Percentiles rank a stretch among this genome's conserved stretches.
Evolutionary conservation across 1,140 invertebrate species (phyloP).

Genomic region (Bombus breviceps): DNA sequence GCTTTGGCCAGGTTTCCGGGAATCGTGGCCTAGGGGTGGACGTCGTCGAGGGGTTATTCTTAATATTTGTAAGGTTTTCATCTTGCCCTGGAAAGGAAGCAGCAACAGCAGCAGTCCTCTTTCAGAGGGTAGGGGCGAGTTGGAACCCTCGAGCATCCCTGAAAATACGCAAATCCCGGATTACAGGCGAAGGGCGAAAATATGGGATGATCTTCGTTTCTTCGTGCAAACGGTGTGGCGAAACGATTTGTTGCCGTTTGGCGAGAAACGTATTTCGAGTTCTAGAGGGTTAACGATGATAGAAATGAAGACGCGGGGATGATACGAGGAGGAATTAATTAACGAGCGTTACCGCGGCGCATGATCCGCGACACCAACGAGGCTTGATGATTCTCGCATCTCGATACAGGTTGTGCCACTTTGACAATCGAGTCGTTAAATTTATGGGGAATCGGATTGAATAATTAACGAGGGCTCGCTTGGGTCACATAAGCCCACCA

Average conservation of each 20-base stretch:
- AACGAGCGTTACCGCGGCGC: neutral
- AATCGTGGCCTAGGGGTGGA: slow-evolving; percentile 15
- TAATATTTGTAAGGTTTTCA: slow-evolving; percentile 79
- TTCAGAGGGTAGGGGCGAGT: neutral
- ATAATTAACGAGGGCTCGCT: neutral
- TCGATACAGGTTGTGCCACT: neutral
- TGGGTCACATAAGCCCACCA: neutral
- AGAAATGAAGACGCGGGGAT: neutral
- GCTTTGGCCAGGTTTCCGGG: slow-evolving; percentile 74
- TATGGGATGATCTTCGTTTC: slow-evolving; percentile 61
- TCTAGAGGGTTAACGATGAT: neutral
- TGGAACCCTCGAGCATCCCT: slow-evolving; percentile 51
- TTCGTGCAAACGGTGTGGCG: neutral
- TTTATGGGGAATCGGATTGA: slow-evolving; percentile 21
- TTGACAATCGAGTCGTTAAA: slow-evolving; percentile 26
- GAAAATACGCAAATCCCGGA: slow-evolving; percentile 70
- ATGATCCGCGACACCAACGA: slow-evolving; percentile 5
- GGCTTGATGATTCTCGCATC: slow-evolving; percentile 8
- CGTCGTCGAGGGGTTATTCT: slow-evolving; percentile 72
- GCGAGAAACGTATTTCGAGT: neutral
- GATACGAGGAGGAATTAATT: slow-evolving; percentile 9
- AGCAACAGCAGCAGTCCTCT: neutral
- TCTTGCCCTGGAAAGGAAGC: slow-evolving; percentile 48
- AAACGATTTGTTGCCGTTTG: neutral
- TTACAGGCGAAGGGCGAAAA: slow-evolving; percentile 68